Base-by-base conservation (phyloP, 2,888 invertebrate species). In the Lissocephala sabroskyi region DNA sequence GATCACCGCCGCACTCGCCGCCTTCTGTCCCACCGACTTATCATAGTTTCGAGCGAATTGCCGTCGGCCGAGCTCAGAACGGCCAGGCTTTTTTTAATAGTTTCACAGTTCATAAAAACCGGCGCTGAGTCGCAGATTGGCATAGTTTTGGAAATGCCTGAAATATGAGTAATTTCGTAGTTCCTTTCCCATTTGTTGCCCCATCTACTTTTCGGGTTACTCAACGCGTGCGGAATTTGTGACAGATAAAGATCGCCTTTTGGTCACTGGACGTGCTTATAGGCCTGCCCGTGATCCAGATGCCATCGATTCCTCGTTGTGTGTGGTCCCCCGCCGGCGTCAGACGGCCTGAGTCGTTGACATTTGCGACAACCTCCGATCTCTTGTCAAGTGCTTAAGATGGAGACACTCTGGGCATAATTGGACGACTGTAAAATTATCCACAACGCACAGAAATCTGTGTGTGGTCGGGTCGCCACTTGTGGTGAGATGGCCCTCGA, bases 1-100 rank as follows among this genome's bases (percentile, higher is more conserved):
- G 9, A 9, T 35, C 40, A 33, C 33, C 17, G 35, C 16, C 4
- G 41, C 30, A 1, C 16, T 9, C 23, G 30, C n/a, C 14, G 10
- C 32, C 36, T 50, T 40, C 36, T 56, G 47, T 60, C 67, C 16
- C 61, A 48, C 29, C 57, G 61, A 73, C 73, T 73, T 73, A 76
- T 73, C 74, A 76, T 77, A 73, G 71, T 73, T 71, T 71, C 70
- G 65, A 62, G 73, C 73, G 71, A 70, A 75, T 75, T 75, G 70
- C 75, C 65, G 65, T 61, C 65, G 63, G 60, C 37, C 11, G 14
- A 18, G 19, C 19, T 18, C 16, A 39, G 4, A n/a, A 11, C 7
- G 7, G 4, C 23, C 23, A 23, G 23, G 9, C 32, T 26, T 35
- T 5, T 19, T 49, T 71, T 71, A 73, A 73, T 76, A 73, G 73